phyloP scores from a whole-genome alignment of 2,888 invertebrate genomes.

The Hirtodrosophila confusa region DNA sequence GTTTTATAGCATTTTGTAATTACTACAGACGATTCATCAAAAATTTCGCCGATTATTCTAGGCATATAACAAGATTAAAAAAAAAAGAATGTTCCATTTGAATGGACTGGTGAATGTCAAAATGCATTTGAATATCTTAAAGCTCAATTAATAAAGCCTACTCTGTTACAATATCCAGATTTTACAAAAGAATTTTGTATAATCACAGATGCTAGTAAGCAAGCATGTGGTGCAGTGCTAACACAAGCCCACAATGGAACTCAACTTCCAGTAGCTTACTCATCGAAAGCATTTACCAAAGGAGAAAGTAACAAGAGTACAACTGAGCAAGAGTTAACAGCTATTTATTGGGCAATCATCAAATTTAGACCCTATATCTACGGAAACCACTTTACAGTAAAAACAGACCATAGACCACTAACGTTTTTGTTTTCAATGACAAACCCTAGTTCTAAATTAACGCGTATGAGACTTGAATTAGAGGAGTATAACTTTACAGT shows the following conservation, averaged over 20 bases:
- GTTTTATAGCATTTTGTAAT: neutral
- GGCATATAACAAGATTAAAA: constrained; percentile 7
- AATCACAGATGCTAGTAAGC: constrained; percentile 2
- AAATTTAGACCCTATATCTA: constrained; percentile 11
- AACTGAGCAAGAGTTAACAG: constrained; percentile 8
- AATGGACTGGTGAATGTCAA: neutral
- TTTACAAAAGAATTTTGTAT: constrained; percentile 9
- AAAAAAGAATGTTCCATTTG: neutral
- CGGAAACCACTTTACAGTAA: neutral
- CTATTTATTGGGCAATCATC: constrained; percentile 7
- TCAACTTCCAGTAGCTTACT: neutral
- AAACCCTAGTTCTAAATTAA: no score
- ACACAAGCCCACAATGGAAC: constrained; percentile 7
- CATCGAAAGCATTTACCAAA: no score
- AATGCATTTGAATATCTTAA: no score
- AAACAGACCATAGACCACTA: constrained; percentile 6
- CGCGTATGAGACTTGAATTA: no score
- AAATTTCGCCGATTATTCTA: constrained; percentile 1
- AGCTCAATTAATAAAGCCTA: no score
- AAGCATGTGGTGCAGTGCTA: constrained; percentile 1
- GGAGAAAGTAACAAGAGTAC: constrained; percentile 1
- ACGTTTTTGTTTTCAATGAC: neutral
- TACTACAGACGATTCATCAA: constrained; percentile 6
- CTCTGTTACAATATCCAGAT: neutral
- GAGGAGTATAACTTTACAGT: no score